Conservation (phyloP, 2,113 vertebrate genomes). For the Indri indri region DNA sequence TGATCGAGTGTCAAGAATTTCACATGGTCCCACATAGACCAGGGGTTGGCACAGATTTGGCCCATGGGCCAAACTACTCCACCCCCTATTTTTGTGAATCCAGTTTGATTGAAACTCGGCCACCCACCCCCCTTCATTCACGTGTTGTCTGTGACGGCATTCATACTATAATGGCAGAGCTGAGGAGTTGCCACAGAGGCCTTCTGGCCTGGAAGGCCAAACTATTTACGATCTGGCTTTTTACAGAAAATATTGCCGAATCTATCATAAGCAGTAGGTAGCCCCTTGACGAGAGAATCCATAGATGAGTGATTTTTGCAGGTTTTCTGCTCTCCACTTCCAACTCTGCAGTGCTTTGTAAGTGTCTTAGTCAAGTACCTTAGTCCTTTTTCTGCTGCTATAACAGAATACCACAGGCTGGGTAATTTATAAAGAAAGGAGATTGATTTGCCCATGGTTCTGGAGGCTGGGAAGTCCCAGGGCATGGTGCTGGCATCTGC, state of each 20-base stretch:
- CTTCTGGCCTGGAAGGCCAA: not conserved
- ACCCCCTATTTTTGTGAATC: not conserved
- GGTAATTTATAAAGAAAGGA: not conserved
- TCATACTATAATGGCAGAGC: not conserved
- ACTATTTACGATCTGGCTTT: not conserved
- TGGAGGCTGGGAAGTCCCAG: not conserved
- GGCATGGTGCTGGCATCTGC: not conserved
- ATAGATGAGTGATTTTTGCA: not conserved
- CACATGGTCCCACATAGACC: not conserved
- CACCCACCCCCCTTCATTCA: not conserved
- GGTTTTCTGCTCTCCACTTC: not conserved
- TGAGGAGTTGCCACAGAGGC: not conserved
- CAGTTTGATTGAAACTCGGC: not conserved
- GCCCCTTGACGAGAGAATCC: not conserved
- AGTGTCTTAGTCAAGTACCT: not conserved
- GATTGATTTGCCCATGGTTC: not conserved
- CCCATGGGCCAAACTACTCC: not conserved
- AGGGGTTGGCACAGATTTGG: too few relatives aligned
- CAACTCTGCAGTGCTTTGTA: not conserved
- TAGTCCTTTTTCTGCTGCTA: not conserved
- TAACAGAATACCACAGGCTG: not conserved
- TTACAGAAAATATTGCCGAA: not conserved
- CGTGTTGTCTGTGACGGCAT: not conserved
- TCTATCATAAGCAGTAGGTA: rapidly evolving
- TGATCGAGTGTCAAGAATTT: not conserved